Base-by-base conservation (phyloP, 92 coral and sea anemone genomes). In the Chrysogorgia sp. region DNA sequence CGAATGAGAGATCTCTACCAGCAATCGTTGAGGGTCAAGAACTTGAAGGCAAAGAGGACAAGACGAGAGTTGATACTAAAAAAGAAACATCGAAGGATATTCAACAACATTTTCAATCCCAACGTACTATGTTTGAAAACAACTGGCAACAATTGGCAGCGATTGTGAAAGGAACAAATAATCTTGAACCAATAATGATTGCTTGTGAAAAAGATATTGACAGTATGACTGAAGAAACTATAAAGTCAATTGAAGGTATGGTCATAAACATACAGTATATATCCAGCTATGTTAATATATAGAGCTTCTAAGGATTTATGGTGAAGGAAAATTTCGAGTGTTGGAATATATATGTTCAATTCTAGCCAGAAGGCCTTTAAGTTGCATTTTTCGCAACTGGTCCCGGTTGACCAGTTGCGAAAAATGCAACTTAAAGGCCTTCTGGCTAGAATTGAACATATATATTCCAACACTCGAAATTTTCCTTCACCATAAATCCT, bases 131-230 rank as follows among this genome's bases (percentile, higher is more conserved):
- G 58, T 85, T 68, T 71, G 96, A 94, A 35, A 91, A 91, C 43
- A 96, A 94, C 79, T 89, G 84, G 40, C 81, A 67, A n/a, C 94
- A 87, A 77, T 82, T 94, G 40, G 29, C 86, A 52, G 90, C 98
- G 0, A 92, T 94, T 12, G 52, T 94, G 56, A 94, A 94, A 64
- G 98, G 98, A 31, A 81, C 90, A 0, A 89, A 87, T 66, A 89
- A 85, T 65, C 63, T 91, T 70, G 97, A 94, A 3, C 97, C 94
- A 19, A 85, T 91, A 7, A 69, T 75, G 37, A 83, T 89, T 56
- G 55, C 83, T 40, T 88, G 87, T 34, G 98, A 94, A 77, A 83
- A 89, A 34, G 93, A 89, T 24, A 33, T 29, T 1, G 87, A 89
- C 34, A 64, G 26, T 2, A 45, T 87, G 40, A 72, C 64, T 25